Evolutionary conservation across 2,113 vertebrate genomes (phyloP).

Genomic region (Colaptes auratus): DNA sequence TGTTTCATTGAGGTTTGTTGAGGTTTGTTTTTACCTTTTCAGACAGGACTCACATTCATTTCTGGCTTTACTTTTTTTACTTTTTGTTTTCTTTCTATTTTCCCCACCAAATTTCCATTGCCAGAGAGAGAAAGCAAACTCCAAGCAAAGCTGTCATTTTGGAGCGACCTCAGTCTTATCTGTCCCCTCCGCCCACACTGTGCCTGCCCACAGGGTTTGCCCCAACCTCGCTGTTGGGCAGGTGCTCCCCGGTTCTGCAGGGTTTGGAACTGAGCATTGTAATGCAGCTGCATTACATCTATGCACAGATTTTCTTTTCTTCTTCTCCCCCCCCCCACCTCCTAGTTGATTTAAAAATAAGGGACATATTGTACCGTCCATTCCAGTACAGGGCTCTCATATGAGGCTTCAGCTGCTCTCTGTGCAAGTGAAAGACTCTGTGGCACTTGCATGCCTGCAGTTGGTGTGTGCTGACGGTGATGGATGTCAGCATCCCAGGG

Average conservation of each 20-base stretch:
- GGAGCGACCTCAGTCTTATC: not conserved
- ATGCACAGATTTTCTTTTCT: not conserved
- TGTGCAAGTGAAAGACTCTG: not conserved
- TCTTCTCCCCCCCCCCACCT: accelerated
- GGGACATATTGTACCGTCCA: accelerated
- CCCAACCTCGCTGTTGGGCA: not conserved
- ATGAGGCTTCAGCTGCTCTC: not conserved
- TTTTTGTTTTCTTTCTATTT: not conserved
- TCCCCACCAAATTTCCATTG: not conserved
- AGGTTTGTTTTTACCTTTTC: not conserved
- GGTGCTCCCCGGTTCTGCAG: not conserved
- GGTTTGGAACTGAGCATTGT: not conserved
- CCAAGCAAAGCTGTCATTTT: not conserved
- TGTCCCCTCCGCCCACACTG: not conserved
- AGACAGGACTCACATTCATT: not conserved
- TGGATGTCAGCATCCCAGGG: not conserved
- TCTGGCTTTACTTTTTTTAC: not conserved
- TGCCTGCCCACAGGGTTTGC: not conserved
- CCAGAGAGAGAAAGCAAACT: not conserved
- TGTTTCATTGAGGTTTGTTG: not conserved
- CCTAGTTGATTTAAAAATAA: not conserved
- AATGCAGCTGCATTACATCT: not conserved
- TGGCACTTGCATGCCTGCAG: accelerated
- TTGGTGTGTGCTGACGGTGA: not conserved
- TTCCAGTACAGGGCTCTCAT: not conserved